A percentile compares a stretch with the other conserved stretches of the same genome.
Evolutionary conservation across 2,888 invertebrate species (phyloP).

Genomic region (Chesias legatella): DNA sequence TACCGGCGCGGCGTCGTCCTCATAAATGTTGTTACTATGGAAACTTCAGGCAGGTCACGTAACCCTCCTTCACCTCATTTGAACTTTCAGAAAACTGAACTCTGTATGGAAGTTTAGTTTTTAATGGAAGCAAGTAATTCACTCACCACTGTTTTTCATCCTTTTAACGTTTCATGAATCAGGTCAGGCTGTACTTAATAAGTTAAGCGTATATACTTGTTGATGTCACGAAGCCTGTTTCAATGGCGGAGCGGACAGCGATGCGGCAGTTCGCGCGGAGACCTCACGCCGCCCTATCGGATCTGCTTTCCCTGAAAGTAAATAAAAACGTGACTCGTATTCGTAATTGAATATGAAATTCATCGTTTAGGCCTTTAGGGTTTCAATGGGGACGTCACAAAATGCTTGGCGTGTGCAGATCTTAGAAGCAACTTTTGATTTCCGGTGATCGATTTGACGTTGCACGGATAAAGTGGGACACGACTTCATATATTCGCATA

Average conservation of each 20-base stretch:
- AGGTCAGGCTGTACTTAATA: constrained; percentile 11
- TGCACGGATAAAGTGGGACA: neutral
- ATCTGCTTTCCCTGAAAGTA: constrained; percentile 8
- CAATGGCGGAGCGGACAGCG: constrained; percentile 18
- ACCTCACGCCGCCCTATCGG: constrained; percentile 24
- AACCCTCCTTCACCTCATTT: constrained; percentile 11
- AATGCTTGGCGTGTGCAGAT: constrained; percentile 6
- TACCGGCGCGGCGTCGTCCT: constrained; percentile 10
- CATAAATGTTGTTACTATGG: constrained; percentile 17
- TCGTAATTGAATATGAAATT: constrained; percentile 19
- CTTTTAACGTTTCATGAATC: constrained; percentile 7
- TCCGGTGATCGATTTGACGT: constrained; percentile 11
- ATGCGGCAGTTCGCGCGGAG: constrained; percentile 50
- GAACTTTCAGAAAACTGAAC: constrained; percentile 7
- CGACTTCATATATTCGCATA: neutral
- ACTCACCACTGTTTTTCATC: constrained; percentile 5
- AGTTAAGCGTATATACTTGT: constrained; percentile 30
- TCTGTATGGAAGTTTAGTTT: too few species aligned
- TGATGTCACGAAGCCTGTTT: constrained; percentile 33
- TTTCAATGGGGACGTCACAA: constrained; percentile 1
- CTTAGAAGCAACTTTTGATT: constrained; percentile 16
- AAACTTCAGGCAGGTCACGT: constrained; percentile 22
- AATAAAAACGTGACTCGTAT: constrained; percentile 16
- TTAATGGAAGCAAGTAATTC: too few species aligned
- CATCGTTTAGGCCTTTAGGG: neutral